phyloP scores from a whole-genome alignment of 2,888 invertebrate species.

The Chromoteleia sp. region DNA sequence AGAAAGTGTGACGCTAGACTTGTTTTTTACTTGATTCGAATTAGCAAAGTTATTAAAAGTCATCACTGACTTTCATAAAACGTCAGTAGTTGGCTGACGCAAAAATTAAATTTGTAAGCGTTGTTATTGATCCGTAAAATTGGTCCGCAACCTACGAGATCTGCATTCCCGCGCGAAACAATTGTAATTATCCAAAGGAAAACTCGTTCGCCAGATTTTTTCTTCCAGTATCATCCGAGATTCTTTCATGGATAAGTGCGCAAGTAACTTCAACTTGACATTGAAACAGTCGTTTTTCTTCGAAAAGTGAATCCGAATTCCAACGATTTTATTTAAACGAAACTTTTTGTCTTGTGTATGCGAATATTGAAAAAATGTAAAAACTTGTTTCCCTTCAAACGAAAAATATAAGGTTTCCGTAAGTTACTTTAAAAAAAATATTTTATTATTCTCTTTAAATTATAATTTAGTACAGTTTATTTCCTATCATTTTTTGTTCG shows the following conservation, averaged over 20 bases:
- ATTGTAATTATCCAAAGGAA: slow-evolving; percentile 61
- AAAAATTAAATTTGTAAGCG: too few species aligned
- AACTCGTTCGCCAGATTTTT: slow-evolving; percentile 59
- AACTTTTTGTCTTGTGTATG: slow-evolving; percentile 16
- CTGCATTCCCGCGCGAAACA: slow-evolving; percentile 48
- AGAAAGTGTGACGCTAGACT: slow-evolving; percentile 15
- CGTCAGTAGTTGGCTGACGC: slow-evolving; percentile 14
- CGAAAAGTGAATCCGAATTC: slow-evolving; percentile 64
- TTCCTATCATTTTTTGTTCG: too few species aligned
- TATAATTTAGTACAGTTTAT: too few species aligned
- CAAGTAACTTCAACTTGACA: slow-evolving; percentile 63
- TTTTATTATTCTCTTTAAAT: background rate
- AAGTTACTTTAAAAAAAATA: background rate
- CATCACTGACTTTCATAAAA: background rate
- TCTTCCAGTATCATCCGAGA: slow-evolving; percentile 52
- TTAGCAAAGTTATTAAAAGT: slow-evolving; percentile 23
- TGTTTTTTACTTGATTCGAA: background rate
- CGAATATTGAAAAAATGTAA: slow-evolving; percentile 19
- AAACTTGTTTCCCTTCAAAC: slow-evolving; percentile 7
- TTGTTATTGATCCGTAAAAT: too few species aligned
- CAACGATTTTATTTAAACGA: slow-evolving; percentile 30
- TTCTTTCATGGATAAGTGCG: slow-evolving; percentile 55
- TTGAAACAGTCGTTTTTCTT: slow-evolving; percentile 55
- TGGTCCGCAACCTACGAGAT: slow-evolving; percentile 30
- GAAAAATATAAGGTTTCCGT: too few species aligned